Base-by-base conservation (phyloP, 2,888 invertebrate species). In the Gisinianus flammeolus region DNA sequence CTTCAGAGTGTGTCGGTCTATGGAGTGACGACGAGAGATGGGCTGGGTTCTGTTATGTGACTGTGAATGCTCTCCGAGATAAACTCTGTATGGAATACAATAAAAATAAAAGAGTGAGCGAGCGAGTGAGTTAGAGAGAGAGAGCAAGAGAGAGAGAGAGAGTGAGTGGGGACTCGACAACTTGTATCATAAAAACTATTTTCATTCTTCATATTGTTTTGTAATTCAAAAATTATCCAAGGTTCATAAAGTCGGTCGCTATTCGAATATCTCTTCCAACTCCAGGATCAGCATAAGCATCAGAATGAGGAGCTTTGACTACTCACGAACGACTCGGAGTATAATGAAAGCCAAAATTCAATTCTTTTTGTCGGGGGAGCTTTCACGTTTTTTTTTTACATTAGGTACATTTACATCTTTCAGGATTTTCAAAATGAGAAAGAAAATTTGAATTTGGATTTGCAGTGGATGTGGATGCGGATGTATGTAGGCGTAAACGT, bases 221-320 rank as follows among this genome's bases (percentile, higher is more conserved):
- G 62, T 62, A 62, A 62, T 62, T 62, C 62, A 62, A 28, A 19
- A 58, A 24, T 58, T 58, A 62, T 26, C 62, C 62, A 62, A 26
- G 62, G 24, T 58, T 62, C 62, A 62, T 62, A 26, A 62, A 62
- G 19, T 54, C n/a, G 44, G 16, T n/a, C 54, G 4, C 16, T 54
- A n/a, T 54, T 54, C 19, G 16, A n/a, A 8, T 54, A 3, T 54
- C 54, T 54, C 16, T n/a, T n/a, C n/a, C n/a, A n/a, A n/a, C n/a
- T n/a, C n/a, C n/a, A n/a, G n/a, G n/a, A n/a, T n/a, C n/a, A n/a
- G n/a, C n/a, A n/a, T n/a, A n/a, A n/a, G n/a, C n/a, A n/a, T n/a
- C n/a, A n/a, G n/a, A n/a, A n/a, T n/a, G n/a, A n/a, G n/a, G n/a
- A n/a, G n/a, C n/a, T n/a, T n/a, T n/a, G n/a, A n/a, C n/a, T n/a